These are phyloP conservation scores for Porites divaricata DNA, from an alignment of 92 coral and sea anemone species.

Conservation along the genomic window DNA sequence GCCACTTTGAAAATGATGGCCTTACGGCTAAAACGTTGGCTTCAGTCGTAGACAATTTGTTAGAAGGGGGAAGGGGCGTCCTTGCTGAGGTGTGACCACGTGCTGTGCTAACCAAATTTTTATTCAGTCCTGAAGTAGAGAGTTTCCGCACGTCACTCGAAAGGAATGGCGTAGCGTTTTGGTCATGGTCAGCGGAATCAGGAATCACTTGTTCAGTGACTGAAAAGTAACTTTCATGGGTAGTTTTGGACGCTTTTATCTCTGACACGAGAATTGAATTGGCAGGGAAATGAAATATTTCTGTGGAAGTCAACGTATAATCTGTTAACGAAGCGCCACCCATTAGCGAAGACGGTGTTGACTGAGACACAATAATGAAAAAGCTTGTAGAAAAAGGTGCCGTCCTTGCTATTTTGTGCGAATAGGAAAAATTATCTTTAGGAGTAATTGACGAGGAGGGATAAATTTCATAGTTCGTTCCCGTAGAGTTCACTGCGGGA, in stretches of 20 bases:
- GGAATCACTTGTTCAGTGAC: background rate
- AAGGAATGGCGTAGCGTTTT: background rate
- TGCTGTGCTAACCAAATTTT: background rate
- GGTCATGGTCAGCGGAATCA: background rate
- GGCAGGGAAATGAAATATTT: background rate
- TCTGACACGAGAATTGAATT: background rate
- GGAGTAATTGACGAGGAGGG: background rate
- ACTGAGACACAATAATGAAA: background rate
- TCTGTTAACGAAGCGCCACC: background rate
- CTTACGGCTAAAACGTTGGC: background rate
- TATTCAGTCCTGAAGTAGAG: background rate
- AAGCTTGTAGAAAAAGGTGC: background rate
- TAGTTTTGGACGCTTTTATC: background rate
- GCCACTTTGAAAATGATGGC: slow-evolving; percentile 4
- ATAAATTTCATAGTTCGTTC: background rate
- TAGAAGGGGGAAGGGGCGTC: background rate
- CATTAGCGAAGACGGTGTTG: background rate
- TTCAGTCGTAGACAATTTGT: background rate
- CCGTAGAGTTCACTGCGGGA: background rate
- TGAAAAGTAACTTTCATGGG: background rate
- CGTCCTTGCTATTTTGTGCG: too few relatives aligned
- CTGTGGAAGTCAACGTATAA: background rate
- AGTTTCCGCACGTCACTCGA: background rate
- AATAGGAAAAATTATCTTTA: background rate
- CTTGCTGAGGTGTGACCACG: background rate